These are phyloP conservation scores for Hyperopisus bebe DNA, from an alignment of 2,113 vertebrate species.

Conservation along the genomic window DNA sequence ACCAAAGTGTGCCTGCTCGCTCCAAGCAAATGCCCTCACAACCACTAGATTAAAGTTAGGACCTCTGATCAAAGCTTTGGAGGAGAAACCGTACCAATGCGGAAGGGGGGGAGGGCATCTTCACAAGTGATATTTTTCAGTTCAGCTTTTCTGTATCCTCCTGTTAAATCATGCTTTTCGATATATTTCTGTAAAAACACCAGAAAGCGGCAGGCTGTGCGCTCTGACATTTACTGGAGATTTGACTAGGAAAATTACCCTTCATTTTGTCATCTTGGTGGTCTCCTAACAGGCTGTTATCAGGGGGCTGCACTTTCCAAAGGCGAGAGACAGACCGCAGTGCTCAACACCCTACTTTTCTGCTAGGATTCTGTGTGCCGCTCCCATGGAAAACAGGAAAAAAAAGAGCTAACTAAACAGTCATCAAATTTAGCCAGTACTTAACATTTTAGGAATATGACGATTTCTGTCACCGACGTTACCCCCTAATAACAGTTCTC, in stretches of 20 bases:
- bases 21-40: background rate
- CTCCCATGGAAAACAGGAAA: background rate
- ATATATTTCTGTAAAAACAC: slow-evolving; percentile 3
- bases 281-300: slow-evolving; percentile 4
- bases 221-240: background rate
- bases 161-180: background rate
- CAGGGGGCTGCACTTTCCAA: slow-evolving; percentile 1
- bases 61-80: background rate
- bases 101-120: background rate
- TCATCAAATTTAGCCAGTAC: slow-evolving; percentile 9
- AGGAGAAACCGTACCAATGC: background rate
- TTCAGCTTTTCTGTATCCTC: background rate
- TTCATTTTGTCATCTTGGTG: slow-evolving; percentile 9
- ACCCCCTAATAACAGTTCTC: background rate
- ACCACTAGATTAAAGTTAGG: background rate
- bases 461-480: background rate
- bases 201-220: background rate
- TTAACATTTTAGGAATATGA: slow-evolving; percentile 10
- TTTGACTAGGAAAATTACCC: slow-evolving; percentile 9
- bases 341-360: background rate
- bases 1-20: background rate
- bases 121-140: slow-evolving; percentile 3
- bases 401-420: background rate
- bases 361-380: background rate
- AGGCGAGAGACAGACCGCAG: background rate